These are phyloP conservation scores for Fragum sueziense DNA, from an alignment of 2,888 invertebrate species.

Conservation along the genomic window DNA sequence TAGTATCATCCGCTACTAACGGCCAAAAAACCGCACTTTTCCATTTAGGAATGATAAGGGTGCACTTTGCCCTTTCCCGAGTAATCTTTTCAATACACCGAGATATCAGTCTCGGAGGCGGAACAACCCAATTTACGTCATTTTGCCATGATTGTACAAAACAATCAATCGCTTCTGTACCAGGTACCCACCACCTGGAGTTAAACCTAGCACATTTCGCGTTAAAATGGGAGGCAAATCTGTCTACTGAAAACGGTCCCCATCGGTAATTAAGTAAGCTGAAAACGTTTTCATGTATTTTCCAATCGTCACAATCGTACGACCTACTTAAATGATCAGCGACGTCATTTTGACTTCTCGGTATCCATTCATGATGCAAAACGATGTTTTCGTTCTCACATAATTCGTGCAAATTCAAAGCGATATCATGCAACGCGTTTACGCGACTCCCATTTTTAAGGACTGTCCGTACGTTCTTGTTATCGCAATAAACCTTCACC, in stretches of 20 bases:
- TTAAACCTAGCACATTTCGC: conserved; percentile 28
- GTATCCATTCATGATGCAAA: conserved; percentile 16
- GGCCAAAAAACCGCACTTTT: conserved; percentile 35
- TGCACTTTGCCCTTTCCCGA: conserved; percentile 17
- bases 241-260: conserved; percentile 33
- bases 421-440: not conserved
- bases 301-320: conserved; percentile 29
- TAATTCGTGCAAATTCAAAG: not conserved
- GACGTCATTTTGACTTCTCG: not conserved
- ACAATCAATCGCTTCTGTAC: conserved; percentile 20
- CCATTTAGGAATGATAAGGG: conserved; percentile 34
- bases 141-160: conserved; percentile 17
- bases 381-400: not conserved
- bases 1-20: not conserved
- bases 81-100: conserved; percentile 17
- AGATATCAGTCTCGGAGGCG: conserved; percentile 27
- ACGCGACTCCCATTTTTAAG: conserved; percentile 4
- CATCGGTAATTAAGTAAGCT: conserved; percentile 11
- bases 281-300: not conserved
- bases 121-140: conserved; percentile 34
- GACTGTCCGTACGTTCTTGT: conserved; percentile 16
- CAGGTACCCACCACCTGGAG: conserved; percentile 29
- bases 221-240: conserved; percentile 31
- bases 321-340: conserved; percentile 27
- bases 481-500: conserved; percentile 23